Percentiles rank a stretch among this genome's conserved stretches.
Conservation (phyloP, 2,113 vertebrate genomes). For the Scortum barcoo region DNA sequence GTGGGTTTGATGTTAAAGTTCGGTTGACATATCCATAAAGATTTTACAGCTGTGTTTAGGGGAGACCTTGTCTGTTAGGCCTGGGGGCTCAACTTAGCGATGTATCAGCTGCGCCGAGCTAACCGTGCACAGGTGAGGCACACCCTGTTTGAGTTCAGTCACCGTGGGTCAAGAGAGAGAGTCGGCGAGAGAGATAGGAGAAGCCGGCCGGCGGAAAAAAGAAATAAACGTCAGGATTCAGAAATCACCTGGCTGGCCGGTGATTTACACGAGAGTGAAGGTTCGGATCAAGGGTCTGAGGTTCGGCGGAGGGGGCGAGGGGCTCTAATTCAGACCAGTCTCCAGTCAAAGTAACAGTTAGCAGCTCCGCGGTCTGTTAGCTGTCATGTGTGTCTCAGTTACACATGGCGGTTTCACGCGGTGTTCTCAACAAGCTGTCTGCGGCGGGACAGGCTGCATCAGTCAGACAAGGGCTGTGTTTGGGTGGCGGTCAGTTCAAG, state of each 20-base stretch:
- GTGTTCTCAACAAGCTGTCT: slow-evolving; percentile 41
- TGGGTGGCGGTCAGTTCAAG: not conserved
- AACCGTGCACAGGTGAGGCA: slow-evolving; percentile 56
- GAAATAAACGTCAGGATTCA: slow-evolving; percentile 74
- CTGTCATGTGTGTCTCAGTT: slow-evolving; percentile 64
- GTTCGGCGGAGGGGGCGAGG: slow-evolving; percentile 39
- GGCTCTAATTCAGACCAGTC: slow-evolving; percentile 73
- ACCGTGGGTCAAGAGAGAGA: not conserved
- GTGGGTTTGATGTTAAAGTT: slow-evolving; percentile 38
- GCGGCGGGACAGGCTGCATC: not conserved
- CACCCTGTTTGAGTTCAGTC: slow-evolving; percentile 16
- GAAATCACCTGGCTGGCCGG: slow-evolving; percentile 54
- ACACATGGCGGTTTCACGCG: slow-evolving; percentile 38
- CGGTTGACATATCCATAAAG: slow-evolving; percentile 68
- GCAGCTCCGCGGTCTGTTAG: slow-evolving; percentile 53
- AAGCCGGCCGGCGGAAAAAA: slow-evolving; percentile 74
- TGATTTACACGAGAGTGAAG: slow-evolving; percentile 64
- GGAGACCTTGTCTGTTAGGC: slow-evolving; percentile 38
- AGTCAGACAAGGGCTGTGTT: slow-evolving; percentile 16
- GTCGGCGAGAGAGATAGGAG: slow-evolving; percentile 3
- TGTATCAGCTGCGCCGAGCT: slow-evolving; percentile 51
- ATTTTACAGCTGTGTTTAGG: slow-evolving; percentile 70
- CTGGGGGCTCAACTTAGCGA: slow-evolving; percentile 36
- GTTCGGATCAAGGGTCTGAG: slow-evolving; percentile 59
- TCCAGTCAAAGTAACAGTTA: slow-evolving; percentile 62